phyloP scores from a whole-genome alignment of 2,113 vertebrate genomes.

The Salvelinus alpinus region DNA sequence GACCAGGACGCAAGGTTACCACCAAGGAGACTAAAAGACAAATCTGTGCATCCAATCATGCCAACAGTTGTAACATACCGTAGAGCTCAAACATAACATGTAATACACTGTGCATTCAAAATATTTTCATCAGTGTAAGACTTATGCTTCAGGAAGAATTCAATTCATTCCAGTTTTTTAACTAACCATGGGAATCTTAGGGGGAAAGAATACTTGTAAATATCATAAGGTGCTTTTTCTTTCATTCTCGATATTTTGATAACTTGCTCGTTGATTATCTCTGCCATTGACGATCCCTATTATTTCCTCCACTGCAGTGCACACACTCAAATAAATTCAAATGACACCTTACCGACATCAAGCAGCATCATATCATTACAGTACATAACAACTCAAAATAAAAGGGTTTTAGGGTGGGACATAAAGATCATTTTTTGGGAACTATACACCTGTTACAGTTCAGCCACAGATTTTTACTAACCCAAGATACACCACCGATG shows the following conservation, averaged over 20 bases:
- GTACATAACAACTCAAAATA: slow-evolving; percentile 39
- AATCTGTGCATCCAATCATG: slow-evolving; percentile 20
- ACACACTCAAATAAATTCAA: slow-evolving; percentile 41
- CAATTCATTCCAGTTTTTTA: slow-evolving; percentile 17
- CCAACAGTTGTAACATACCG: slow-evolving; percentile 6
- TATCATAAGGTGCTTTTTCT: slow-evolving; percentile 33
- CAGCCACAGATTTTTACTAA: background rate
- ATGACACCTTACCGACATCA: slow-evolving; percentile 40
- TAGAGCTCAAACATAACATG: slow-evolving; percentile 5
- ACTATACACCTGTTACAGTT: slow-evolving; percentile 46
- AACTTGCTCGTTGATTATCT: slow-evolving; percentile 52
- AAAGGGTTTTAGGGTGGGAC: slow-evolving; percentile 31
- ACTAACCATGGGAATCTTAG: slow-evolving; percentile 41
- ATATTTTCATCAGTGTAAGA: slow-evolving; percentile 37
- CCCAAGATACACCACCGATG: too few species aligned
- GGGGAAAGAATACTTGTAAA: slow-evolving; percentile 39
- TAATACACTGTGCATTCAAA: slow-evolving; percentile 42
- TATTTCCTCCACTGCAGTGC: slow-evolving; percentile 43
- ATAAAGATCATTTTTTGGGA: slow-evolving; percentile 47
- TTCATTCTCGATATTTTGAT: slow-evolving; percentile 40
- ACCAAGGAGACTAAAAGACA: slow-evolving; percentile 11
- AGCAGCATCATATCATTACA: slow-evolving; percentile 52
- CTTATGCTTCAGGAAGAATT: slow-evolving; percentile 37
- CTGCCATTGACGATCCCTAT: slow-evolving; percentile 49
- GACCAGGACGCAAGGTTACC: slow-evolving; percentile 21